Percentiles rank a stretch among this genome's conserved stretches.
phyloP scores from a whole-genome alignment of 2,888 invertebrate genomes.

The Caradrina kadenii region DNA sequence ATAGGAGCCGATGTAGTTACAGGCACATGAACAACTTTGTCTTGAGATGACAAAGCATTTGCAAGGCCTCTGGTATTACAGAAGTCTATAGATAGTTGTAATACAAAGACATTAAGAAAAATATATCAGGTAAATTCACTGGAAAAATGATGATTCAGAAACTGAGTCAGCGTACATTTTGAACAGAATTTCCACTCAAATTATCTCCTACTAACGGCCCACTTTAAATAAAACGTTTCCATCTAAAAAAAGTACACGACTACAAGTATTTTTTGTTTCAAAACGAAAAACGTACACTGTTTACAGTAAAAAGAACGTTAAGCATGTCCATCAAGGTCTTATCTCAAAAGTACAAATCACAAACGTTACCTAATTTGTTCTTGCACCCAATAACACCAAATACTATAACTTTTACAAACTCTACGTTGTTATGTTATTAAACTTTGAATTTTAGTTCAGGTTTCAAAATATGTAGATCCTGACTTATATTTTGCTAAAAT shows the following conservation, averaged over 20 bases:
- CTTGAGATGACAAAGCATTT: no score
- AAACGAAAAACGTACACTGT: slow-evolving; percentile 5
- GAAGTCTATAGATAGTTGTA: no score
- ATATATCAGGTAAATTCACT: no score
- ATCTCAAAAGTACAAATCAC: slow-evolving; percentile 38
- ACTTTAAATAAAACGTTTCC: slow-evolving; percentile 41
- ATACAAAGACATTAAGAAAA: no score
- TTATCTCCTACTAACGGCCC: slow-evolving; percentile 27
- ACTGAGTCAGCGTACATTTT: slow-evolving; percentile 6
- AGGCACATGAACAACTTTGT: no score
- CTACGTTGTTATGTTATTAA: no score
- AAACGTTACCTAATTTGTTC: slow-evolving; percentile 35
- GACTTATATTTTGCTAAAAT: no score
- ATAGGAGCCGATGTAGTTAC: no score
- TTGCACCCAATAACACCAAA: slow-evolving; percentile 35
- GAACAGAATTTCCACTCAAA: slow-evolving; percentile 34
- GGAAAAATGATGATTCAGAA: not conserved
- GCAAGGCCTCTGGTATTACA: no score
- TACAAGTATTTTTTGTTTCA: slow-evolving; percentile 26
- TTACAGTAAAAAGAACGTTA: slow-evolving; percentile 36
- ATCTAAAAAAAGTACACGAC: slow-evolving; percentile 33
- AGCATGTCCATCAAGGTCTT: slow-evolving; percentile 46
- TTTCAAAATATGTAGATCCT: no score
- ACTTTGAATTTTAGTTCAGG: no score
- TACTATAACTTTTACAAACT: no score